Percentiles rank a stretch among this genome's conserved stretches.
These are phyloP conservation scores for Argyresthia goedartella DNA, from an alignment of 2,888 invertebrate genomes.

Conservation along the genomic window DNA sequence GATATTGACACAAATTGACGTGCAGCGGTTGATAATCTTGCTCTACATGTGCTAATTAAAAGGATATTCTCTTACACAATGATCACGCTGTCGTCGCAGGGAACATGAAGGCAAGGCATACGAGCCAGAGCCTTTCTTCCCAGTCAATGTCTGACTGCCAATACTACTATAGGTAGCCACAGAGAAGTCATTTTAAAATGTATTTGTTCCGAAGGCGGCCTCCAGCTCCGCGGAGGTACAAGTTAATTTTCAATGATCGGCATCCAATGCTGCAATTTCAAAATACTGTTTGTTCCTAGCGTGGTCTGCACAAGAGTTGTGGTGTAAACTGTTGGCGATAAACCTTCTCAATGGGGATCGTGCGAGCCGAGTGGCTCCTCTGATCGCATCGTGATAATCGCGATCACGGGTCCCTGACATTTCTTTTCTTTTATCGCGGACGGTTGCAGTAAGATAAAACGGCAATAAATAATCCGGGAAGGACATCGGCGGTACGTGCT, in stretches of 20 bases:
- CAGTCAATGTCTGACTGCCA: constrained; percentile 54
- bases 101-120: constrained; percentile 36
- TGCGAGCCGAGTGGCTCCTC: constrained; percentile 38
- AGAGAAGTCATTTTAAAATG: constrained; percentile 41
- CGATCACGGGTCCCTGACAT: constrained; percentile 57
- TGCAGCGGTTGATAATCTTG: constrained; percentile 49
- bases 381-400: constrained; percentile 61
- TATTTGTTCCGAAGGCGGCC: constrained; percentile 37
- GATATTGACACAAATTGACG: constrained; percentile 26
- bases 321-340: constrained; percentile 2
- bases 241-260: not conserved
- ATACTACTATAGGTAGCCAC: constrained; percentile 42
- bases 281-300: too few species aligned
- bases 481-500: constrained; percentile 50
- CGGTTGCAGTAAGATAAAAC: constrained; percentile 58
- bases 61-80: constrained; percentile 51
- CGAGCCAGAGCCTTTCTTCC: constrained; percentile 38
- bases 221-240: not conserved
- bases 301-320: not conserved
- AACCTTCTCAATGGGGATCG: constrained; percentile 16
- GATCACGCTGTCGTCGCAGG: constrained; percentile 44
- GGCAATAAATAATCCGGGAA: constrained; percentile 58
- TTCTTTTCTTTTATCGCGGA: constrained; percentile 65
- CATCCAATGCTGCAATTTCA: constrained; percentile 20
- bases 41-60: constrained; percentile 65